Base-by-base conservation (phyloP, 2,888 invertebrate genomes). In the Dynastes maya region DNA sequence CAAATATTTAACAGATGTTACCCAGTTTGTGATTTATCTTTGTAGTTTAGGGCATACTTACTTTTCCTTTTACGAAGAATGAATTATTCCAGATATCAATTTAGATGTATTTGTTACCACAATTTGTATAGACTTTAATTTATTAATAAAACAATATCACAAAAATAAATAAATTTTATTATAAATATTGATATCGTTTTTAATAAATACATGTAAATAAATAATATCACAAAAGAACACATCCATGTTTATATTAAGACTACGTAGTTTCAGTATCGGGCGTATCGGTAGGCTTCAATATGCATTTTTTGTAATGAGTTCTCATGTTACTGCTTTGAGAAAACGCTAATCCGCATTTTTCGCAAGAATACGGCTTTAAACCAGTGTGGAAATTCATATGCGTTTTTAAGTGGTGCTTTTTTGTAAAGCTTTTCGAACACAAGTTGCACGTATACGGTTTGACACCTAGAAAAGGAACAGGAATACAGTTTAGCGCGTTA, bases 271-370 rank as follows among this genome's bases (percentile, higher is more conserved):
- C 78, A 61, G n/a, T 51, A 68, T 80, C 76, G 1, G 61, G 40
- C 22, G 74, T 65, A 45, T 78, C 61, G 16, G 79, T 49, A 4
- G 80, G 49, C 65, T 86, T 88, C 55, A 87, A 81, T 53, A 88
- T 84, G 83, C 96, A 96, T 86, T 95, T 96, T 88, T 96, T 95
- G 85, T 92, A 92, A 86, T 96, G 96, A 0, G 96, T 96, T 82
- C 96, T 91, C 96, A 96, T 96, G 85, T 96, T 96, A 83, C 95
- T 95, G 68, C 95, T 95, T 88, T 96, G 96, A 0, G 95, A 95
- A 86, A 96, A 96, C 11, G 94, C 92, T 55, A 95, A 91, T 13
- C 93, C 93, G 86, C 96, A 96, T 82, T 91, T 91, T 29, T 92
- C 91, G 84, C 94, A 94, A n/a, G 91, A 90, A 86, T 96, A 96